A percentile compares a stretch with the other conserved stretches of the same genome.
Evolutionary conservation across 1,140 invertebrate species (phyloP).

Genomic region (Lutraria rhynchaena): DNA sequence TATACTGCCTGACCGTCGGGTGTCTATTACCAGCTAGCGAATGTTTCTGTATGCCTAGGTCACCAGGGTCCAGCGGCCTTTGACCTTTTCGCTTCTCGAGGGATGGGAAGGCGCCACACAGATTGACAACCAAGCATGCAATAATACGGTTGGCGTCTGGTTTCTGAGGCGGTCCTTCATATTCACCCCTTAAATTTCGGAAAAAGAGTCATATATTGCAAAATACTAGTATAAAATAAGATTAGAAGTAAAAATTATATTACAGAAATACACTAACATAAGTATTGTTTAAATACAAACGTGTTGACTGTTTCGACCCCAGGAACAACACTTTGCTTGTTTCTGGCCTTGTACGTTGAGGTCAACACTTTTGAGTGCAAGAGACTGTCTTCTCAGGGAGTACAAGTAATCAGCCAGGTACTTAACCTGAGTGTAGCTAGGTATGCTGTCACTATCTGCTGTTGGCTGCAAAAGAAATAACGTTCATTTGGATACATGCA

Average conservation of each 20-base stretch:
- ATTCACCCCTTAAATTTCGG: not conserved
- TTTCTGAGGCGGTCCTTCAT: slow-evolving; percentile 1
- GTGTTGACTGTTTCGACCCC: no score
- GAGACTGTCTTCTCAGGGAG: not conserved
- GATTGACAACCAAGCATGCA: not conserved
- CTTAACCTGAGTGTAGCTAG: slow-evolving; percentile 1
- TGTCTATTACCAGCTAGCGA: not conserved
- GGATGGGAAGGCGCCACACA: not conserved
- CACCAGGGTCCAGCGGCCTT: not conserved
- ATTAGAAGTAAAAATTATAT: not conserved
- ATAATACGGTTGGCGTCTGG: slow-evolving; percentile 17
- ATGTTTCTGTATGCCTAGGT: slow-evolving; percentile 9
- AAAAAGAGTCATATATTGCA: not conserved
- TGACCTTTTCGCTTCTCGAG: not conserved
- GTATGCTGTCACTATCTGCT: no score
- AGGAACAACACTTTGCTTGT: no score
- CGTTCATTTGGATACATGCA: not conserved
- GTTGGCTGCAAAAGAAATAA: not conserved
- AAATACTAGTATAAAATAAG: not conserved
- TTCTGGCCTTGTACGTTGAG: slow-evolving; percentile 3
- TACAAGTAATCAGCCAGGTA: slow-evolving; percentile 16
- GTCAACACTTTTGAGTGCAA: slow-evolving; percentile 3
- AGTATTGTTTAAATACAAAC: no score
- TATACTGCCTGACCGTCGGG: not conserved
- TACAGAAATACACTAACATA: not conserved